Evolutionary conservation across 1,140 invertebrate species (phyloP).

Genomic region (Drosophila sulfurigaster): DNA sequence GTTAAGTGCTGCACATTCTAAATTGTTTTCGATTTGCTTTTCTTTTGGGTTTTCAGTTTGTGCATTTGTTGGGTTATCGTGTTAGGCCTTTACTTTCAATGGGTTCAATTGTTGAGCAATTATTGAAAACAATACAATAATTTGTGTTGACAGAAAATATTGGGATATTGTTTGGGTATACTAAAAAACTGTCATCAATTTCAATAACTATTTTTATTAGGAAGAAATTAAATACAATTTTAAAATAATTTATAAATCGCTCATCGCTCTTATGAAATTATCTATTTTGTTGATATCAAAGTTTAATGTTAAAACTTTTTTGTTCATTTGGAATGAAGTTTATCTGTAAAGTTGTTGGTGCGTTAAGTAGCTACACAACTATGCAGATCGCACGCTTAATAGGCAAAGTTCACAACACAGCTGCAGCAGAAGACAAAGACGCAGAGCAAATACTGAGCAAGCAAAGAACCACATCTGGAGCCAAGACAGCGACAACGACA

Average conservation of each 20-base stretch:
- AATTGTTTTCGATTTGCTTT: neutral
- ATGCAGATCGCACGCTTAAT: conserved; percentile 60
- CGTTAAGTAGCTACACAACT: neutral
- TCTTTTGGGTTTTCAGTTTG: conserved; percentile 8
- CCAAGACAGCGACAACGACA: conserved; percentile 37
- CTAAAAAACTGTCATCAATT: no score
- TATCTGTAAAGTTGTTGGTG: conserved; percentile 13
- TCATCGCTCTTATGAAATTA: no score
- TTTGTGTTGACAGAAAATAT: conserved; percentile 37
- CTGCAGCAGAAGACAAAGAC: conserved; percentile 12
- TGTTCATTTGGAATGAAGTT: neutral
- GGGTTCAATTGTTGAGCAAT: conserved; percentile 49
- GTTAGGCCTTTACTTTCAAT: conserved; percentile 36
- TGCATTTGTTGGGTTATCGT: conserved; percentile 28
- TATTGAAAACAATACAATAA: conserved; percentile 27
- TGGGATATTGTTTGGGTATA: no score
- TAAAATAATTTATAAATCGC: no score
- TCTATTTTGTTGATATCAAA: no score
- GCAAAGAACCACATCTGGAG: conserved; percentile 12
- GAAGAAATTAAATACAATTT: no score
- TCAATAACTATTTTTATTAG: no score
- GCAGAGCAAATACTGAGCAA: conserved; percentile 17
- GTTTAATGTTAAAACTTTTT: no score
- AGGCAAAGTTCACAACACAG: conserved; percentile 75
- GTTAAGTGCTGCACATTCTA: conserved; percentile 9